A percentile compares a stretch with the other conserved stretches of the same genome.
Evolutionary conservation across 1,140 invertebrate species (phyloP).

Genomic region (Pseudomyrmex sp.): DNA sequence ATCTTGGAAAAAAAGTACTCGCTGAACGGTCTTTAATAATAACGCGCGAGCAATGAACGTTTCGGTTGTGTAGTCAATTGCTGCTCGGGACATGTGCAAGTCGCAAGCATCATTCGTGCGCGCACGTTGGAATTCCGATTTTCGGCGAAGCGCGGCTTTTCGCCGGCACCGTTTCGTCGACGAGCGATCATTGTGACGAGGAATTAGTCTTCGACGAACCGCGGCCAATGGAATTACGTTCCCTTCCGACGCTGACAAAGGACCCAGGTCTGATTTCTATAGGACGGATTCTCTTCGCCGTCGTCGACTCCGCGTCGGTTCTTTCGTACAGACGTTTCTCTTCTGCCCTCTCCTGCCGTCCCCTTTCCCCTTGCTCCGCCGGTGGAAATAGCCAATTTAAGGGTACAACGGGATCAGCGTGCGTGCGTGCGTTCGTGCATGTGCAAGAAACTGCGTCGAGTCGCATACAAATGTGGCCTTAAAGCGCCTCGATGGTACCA

Average conservation of each 20-base stretch:
- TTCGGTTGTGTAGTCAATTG: background rate
- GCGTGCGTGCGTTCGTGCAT: slow-evolving; percentile 25
- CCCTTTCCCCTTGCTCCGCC: too few species aligned
- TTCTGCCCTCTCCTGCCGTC: background rate
- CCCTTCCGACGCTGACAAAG: slow-evolving; percentile 45
- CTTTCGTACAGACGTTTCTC: slow-evolving; percentile 47
- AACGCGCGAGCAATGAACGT: too few species aligned
- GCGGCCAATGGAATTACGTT: slow-evolving; percentile 48
- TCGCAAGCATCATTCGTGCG: slow-evolving; percentile 5
- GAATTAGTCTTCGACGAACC: slow-evolving; percentile 56
- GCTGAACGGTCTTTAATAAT: too few species aligned
- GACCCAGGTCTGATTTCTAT: slow-evolving; percentile 47
- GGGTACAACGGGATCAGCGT: slow-evolving; percentile 62
- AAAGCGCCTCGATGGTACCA: slow-evolving; percentile 54
- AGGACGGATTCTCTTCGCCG: slow-evolving; percentile 29
- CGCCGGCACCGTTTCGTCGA: slow-evolving; percentile 12
- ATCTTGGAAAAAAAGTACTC: too few species aligned
- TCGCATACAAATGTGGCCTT: slow-evolving; percentile 64
- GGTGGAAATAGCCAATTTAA: slow-evolving; percentile 68
- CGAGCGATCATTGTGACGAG: slow-evolving; percentile 44
- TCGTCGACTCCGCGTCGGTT: slow-evolving; percentile 15
- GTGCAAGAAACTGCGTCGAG: slow-evolving; percentile 48
- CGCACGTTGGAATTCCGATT: slow-evolving; percentile 5
- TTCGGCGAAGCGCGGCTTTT: slow-evolving; percentile 29
- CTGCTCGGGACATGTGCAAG: background rate